phyloP scores from a whole-genome alignment of 2,797 vertebrate genomes.

The Gorsachius magnificus region DNA sequence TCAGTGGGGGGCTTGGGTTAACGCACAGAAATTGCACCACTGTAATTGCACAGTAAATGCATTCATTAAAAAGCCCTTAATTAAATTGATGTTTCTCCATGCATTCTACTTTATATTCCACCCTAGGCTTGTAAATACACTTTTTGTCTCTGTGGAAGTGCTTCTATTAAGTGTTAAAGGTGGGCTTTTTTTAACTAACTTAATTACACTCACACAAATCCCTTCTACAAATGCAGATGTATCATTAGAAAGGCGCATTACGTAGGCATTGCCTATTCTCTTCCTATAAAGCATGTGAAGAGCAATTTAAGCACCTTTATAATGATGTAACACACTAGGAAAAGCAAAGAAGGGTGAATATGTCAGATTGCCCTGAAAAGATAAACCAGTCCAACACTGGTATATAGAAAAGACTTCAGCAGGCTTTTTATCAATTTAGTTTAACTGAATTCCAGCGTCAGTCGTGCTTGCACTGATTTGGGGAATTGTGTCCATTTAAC shows the following conservation, averaged over 20 bases:
- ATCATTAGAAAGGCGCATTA: neutral
- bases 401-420: neutral
- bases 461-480: neutral
- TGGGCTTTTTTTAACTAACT: neutral
- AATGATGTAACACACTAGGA: neutral
- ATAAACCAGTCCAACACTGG: neutral
- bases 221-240: neutral
- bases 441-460: conserved; percentile 38
- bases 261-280: neutral
- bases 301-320: neutral
- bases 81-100: conserved; percentile 6
- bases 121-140: neutral
- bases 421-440: conserved; percentile 20
- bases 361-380: neutral
- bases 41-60: neutral
- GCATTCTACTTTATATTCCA: conserved; percentile 3
- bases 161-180: neutral
- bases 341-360: neutral
- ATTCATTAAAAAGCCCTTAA: neutral
- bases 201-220: neutral
- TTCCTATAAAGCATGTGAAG: neutral
- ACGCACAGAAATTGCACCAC: neutral
- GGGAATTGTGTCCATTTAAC: neutral
- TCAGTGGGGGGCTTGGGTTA: neutral
- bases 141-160: neutral